Evolutionary conservation across 2,888 invertebrate species (phyloP), one percentile per base, ranked within the genome.

Genomic region (Euplagia quadripunctaria): DNA sequence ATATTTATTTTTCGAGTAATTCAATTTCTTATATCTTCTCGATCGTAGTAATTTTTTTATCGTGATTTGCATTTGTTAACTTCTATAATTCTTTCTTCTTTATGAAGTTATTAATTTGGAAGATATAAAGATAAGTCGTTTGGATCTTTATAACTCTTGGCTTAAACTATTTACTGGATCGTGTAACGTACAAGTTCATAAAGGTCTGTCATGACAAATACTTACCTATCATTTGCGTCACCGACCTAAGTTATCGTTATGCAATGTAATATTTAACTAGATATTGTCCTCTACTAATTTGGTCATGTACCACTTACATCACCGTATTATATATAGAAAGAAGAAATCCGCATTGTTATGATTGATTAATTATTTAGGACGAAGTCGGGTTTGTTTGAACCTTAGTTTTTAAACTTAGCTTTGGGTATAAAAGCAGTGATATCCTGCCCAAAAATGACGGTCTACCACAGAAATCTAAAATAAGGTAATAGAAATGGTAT

Each of bases 51-150:
- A 71, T 64, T 68, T 75, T 77, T 72, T 77, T 83, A 74, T 81
- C 87, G 87, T 89, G 86, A 85, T 84, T 84, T 77, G 82, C 81
- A 73, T 74, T 86, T 84, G 81, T 86, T 82, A 86, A 82, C 86
- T 88, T 85, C 75, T 8, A 20, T 55, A 55, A 9, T 55, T 9
- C 2, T n/a, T 55, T n/a, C 17, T 51, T 51, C 16, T 55, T n/a
- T 17, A 43, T 43, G 3, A 52, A 52, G 55, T 55, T 0, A 55
- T n/a, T n/a, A 55, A 55, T 55, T 55, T n/a, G 2, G 12, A 63
- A 6, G 16, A n/a, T 31, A 61, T 8, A 31, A 20, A n/a, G 12
- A 61, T 9, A 61, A n/a, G 31, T 61, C 0, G 9, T 52, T 52
- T 52, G 4, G 6, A 52, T 16, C 12, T 52, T 52, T 52, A 52